phyloP scores from a whole-genome alignment of 2,113 vertebrate genomes.

The Brevimyrus niger region DNA sequence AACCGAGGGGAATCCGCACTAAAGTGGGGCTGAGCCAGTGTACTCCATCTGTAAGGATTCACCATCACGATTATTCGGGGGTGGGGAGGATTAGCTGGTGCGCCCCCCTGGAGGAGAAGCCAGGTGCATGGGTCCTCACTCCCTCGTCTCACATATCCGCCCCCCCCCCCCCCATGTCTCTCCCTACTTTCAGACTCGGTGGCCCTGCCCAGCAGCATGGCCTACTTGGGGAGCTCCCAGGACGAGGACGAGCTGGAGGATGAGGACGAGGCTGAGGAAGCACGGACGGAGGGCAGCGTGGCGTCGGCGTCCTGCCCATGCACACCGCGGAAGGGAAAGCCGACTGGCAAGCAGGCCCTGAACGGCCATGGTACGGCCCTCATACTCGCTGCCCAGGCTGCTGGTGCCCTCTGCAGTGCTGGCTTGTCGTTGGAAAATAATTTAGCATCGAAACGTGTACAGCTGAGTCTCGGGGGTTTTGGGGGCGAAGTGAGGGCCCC shows the following conservation, averaged over 20 bases:
- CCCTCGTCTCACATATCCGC: slow-evolving; percentile 8
- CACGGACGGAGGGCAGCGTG: slow-evolving; percentile 67
- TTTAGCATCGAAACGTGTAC: background rate
- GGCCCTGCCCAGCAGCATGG: slow-evolving; percentile 92
- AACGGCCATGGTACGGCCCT: slow-evolving; percentile 80
- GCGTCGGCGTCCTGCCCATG: slow-evolving; percentile 88
- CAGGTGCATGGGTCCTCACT: background rate
- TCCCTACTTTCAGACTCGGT: slow-evolving; percentile 68
- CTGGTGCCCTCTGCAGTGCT: background rate
- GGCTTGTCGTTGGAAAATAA: background rate
- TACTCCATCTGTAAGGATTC: background rate
- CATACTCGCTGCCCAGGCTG: background rate
- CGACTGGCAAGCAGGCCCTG: slow-evolving; percentile 70
- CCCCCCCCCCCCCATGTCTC: background rate
- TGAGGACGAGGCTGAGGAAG: slow-evolving; percentile 75
- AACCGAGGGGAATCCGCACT: background rate
- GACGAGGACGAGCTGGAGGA: slow-evolving; percentile 86
- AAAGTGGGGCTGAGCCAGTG: background rate
- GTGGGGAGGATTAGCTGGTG: background rate
- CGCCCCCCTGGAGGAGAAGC: too few relatives aligned
- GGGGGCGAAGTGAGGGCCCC: background rate
- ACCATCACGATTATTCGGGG: background rate
- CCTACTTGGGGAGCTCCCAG: slow-evolving; percentile 96
- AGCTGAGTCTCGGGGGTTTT: background rate
- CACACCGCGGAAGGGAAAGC: slow-evolving; percentile 92